phyloP scores from a whole-genome alignment of 2,888 invertebrate genomes.

The Drosophila setosimentum region DNA sequence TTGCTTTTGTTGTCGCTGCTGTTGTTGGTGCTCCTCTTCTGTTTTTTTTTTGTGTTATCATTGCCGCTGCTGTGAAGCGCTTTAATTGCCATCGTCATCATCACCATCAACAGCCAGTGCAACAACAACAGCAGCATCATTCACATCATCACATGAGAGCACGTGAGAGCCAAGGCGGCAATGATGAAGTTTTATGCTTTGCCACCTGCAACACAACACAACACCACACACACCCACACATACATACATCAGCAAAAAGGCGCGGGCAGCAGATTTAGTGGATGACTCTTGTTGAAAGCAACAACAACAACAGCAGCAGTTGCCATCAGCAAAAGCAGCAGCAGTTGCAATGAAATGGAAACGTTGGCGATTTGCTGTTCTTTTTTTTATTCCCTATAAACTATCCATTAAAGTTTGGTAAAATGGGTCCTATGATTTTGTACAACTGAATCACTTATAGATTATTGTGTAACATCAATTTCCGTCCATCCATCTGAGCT shows the following conservation, averaged over 20 bases:
- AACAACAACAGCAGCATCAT: conserved; percentile 33
- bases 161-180: conserved; percentile 75
- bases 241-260: conserved; percentile 3
- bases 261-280: conserved; percentile 33
- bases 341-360: conserved; percentile 73
- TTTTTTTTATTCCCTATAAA: conserved; percentile 14
- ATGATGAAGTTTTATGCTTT: conserved; percentile 81
- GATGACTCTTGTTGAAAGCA: conserved; percentile 52
- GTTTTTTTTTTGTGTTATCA: conserved; percentile 71
- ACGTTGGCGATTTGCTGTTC: conserved; percentile 57
- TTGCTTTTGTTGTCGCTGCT: conserved; percentile 65
- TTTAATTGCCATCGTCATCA: conserved; percentile 67
- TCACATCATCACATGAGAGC: conserved; percentile 45
- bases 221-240: conserved; percentile 18
- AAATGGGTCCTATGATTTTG: neutral
- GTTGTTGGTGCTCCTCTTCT: conserved; percentile 23
- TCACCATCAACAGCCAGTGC: conserved; percentile 28
- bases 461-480: neutral
- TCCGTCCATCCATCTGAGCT: neutral
- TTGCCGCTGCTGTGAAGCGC: conserved; percentile 56
- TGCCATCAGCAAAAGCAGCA: conserved; percentile 10
- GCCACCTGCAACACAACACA: conserved; percentile 68
- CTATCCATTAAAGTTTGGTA: neutral
- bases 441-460: neutral
- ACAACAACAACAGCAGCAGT: conserved; percentile 24